phyloP scores from a whole-genome alignment of 1,140 invertebrate species.

The Antheraea pernyi region DNA sequence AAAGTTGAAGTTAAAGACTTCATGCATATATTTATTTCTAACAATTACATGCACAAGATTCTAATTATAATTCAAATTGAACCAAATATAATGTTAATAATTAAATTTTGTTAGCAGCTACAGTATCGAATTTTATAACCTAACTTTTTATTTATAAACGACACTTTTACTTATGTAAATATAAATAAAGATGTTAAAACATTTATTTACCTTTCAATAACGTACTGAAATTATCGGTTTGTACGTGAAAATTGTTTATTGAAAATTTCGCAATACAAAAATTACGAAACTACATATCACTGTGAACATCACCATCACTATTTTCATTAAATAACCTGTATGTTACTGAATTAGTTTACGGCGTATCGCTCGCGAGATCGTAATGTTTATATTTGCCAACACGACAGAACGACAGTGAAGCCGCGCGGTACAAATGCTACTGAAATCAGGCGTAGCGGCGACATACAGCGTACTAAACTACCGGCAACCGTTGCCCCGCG shows the following conservation, averaged over 20 bases:
- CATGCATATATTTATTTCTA: too few relatives aligned
- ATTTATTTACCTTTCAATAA: not conserved
- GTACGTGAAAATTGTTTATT: not conserved
- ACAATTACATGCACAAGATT: too few relatives aligned
- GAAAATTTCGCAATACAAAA: not conserved
- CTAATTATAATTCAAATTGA: too few relatives aligned
- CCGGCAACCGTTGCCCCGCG: not conserved
- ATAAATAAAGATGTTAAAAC: not conserved
- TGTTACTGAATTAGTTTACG: not conserved
- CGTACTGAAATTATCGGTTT: not conserved
- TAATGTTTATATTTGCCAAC: not conserved
- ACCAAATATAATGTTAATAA: too few relatives aligned
- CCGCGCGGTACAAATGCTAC: slow-evolving; percentile 19
- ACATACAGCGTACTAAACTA: not conserved
- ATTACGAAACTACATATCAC: not conserved
- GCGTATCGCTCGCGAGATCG: not conserved
- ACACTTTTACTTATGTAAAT: not conserved
- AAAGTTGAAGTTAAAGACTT: too few relatives aligned
- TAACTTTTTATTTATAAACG: not conserved
- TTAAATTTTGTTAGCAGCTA: too few relatives aligned
- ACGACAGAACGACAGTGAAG: slow-evolving; percentile 12
- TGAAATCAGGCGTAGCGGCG: slow-evolving; percentile 18
- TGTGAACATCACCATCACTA: not conserved
- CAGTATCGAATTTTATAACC: not conserved
- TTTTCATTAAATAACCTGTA: not conserved